These are phyloP conservation scores for Gymnopithys bicolor DNA, from an alignment of 2,797 vertebrate species.

Conservation along the genomic window DNA sequence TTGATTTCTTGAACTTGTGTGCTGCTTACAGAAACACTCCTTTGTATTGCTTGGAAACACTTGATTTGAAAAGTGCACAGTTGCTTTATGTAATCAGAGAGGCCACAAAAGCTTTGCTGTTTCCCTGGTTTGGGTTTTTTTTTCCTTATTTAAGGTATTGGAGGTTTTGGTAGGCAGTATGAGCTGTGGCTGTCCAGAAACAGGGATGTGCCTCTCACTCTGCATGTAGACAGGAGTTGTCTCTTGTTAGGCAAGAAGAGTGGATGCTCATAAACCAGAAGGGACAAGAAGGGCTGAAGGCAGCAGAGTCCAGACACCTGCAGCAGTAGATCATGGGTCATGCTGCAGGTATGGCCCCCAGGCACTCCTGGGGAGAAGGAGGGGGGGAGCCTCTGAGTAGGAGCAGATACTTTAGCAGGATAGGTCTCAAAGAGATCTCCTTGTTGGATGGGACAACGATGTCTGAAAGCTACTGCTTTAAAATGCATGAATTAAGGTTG, in stretches of 20 bases:
- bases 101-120: not conserved
- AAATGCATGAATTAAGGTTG: not conserved
- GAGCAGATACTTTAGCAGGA: not conserved
- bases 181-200: not conserved
- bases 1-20: not conserved
- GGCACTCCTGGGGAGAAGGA: not conserved
- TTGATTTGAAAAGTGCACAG: not conserved
- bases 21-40: not conserved
- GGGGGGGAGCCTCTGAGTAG: not conserved
- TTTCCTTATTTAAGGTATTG: not conserved
- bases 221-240: accelerated
- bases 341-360: accelerated
- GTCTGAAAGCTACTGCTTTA: not conserved
- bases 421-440: not conserved
- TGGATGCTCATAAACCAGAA: not conserved
- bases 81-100: not conserved
- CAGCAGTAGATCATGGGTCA: not conserved
- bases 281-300: not conserved
- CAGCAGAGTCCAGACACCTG: not conserved
- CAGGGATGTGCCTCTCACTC: not conserved
- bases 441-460: accelerated
- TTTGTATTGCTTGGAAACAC: not conserved
- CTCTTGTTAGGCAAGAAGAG: not conserved
- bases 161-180: not conserved
- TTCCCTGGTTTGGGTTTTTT: not conserved